A percentile compares a stretch with the other conserved stretches of the same genome.
Evolutionary conservation across 2,797 vertebrate species (phyloP).

Genomic region (Lycodopsis pacificus): DNA sequence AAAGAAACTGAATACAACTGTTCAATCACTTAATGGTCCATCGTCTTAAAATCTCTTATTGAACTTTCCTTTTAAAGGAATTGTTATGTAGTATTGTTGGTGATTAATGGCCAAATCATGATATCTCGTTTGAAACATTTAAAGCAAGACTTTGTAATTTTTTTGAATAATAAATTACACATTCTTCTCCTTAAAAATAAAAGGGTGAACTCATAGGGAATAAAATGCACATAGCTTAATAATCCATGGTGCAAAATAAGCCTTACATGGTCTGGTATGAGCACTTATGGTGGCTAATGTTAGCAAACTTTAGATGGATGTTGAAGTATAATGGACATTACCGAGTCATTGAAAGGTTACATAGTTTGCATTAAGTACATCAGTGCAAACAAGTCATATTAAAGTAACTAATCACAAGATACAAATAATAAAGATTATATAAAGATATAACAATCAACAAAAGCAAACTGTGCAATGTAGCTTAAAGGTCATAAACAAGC

Average conservation of each 20-base stretch:
- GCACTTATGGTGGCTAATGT: background rate
- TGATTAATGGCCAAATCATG: background rate
- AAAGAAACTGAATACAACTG: constrained; percentile 21
- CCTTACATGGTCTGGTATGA: background rate
- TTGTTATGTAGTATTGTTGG: background rate
- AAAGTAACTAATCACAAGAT: background rate
- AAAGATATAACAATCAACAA: background rate
- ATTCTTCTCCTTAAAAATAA: background rate
- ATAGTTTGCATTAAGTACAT: background rate
- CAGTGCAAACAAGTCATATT: background rate
- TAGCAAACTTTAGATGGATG: background rate
- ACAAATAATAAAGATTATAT: background rate
- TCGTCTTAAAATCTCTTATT: background rate
- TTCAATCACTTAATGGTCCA: background rate
- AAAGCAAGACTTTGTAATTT: background rate
- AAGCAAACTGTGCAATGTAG: background rate
- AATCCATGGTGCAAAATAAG: background rate
- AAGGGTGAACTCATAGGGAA: background rate
- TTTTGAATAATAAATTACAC: background rate
- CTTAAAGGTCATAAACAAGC: background rate
- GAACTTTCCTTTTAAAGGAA: background rate
- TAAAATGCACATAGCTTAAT: background rate
- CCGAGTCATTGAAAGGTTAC: background rate
- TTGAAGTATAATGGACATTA: background rate
- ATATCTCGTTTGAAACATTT: background rate